These are phyloP conservation scores for Scytalopus superciliaris DNA, from an alignment of 2,113 vertebrate species.

Conservation along the genomic window DNA sequence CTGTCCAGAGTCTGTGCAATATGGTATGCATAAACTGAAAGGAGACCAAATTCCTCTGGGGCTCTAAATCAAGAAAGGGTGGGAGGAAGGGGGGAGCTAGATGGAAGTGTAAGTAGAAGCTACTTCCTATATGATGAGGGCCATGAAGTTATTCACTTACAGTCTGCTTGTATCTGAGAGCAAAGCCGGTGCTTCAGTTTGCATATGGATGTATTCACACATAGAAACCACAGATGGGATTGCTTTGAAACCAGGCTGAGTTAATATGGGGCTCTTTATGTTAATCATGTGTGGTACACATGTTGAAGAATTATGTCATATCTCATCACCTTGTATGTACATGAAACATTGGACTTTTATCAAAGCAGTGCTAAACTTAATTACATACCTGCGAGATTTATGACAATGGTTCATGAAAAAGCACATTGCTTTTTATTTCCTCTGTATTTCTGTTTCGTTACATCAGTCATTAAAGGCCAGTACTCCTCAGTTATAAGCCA, in stretches of 20 bases:
- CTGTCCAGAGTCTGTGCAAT: background rate
- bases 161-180: background rate
- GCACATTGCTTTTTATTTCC: background rate
- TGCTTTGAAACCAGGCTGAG: background rate
- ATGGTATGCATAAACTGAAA: background rate
- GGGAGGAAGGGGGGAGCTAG: background rate
- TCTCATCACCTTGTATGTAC: constrained; percentile 61
- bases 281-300: constrained; percentile 65
- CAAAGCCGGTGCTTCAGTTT: background rate
- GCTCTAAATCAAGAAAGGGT: background rate
- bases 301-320: constrained; percentile 59
- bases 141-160: background rate
- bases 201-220: background rate
- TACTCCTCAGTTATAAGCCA: background rate
- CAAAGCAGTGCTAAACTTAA: constrained; percentile 56
- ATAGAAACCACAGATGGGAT: constrained; percentile 27
- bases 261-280: background rate
- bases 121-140: background rate
- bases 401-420: constrained; percentile 6
- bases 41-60: background rate
- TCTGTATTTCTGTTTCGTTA: background rate
- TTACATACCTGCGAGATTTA: constrained; percentile 40
- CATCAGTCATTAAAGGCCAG: background rate
- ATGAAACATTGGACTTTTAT: constrained; percentile 48
- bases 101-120: background rate